Conservation (phyloP, 2,113 vertebrate species). For the Uria lomvia region DNA sequence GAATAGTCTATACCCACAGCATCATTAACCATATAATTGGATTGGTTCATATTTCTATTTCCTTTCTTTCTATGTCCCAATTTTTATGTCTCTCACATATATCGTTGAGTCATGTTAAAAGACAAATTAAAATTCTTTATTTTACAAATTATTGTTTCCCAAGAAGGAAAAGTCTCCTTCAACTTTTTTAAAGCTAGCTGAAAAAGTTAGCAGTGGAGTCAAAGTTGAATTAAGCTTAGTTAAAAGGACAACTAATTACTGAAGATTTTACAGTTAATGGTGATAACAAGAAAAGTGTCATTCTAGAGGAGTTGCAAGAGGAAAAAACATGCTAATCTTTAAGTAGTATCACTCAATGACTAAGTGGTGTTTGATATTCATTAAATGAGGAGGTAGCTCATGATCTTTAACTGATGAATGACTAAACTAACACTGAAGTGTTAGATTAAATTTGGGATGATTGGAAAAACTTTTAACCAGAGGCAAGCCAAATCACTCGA, state of each 20-base stretch:
- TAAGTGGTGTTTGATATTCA: slow-evolving; percentile 29
- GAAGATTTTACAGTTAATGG: neutral
- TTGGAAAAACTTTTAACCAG: slow-evolving; percentile 2
- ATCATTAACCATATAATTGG: neutral
- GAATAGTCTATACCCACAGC: neutral
- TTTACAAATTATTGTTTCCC: neutral
- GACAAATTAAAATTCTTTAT: neutral
- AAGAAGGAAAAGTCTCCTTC: neutral
- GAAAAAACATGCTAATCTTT: neutral
- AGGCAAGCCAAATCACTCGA: neutral
- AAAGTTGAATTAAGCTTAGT: neutral
- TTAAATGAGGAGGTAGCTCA: slow-evolving; percentile 15
- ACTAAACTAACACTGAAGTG: slow-evolving; percentile 39
- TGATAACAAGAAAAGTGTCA: neutral
- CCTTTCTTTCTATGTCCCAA: neutral
- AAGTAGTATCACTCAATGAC: neutral
- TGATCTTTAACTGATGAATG: slow-evolving; percentile 35
- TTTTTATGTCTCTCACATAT: neutral
- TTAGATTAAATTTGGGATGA: slow-evolving; percentile 22
- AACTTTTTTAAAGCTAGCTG: neutral
- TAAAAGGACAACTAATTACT: slow-evolving; percentile 11
- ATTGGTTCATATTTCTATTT: neutral
- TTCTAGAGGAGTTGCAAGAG: neutral
- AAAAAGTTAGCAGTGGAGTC: neutral
- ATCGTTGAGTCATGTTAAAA: neutral